phyloP scores from a whole-genome alignment of 2,888 invertebrate genomes.

The Quadroppia sp. region DNA sequence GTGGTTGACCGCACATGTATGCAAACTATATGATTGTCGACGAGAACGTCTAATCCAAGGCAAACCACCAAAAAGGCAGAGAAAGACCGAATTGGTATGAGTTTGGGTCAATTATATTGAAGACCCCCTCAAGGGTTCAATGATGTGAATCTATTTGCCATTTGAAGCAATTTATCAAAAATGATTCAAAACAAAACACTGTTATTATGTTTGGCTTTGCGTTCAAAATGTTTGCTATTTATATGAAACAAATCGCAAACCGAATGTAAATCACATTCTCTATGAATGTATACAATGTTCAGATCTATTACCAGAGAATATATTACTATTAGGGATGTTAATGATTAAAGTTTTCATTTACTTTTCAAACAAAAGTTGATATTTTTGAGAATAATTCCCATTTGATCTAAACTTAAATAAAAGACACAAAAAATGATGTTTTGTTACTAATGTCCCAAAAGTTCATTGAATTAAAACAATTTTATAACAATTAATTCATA shows the following conservation, averaged over 20 bases:
- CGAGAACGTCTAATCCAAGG: background rate
- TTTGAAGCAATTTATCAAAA: conserved; percentile 37
- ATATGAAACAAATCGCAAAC: conserved; percentile 26
- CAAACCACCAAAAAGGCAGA: conserved; percentile 29
- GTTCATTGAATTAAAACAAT: no score
- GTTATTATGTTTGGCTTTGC: conserved; percentile 34
- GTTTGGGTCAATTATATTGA: conserved; percentile 34
- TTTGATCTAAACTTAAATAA: no score
- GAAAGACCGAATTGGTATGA: background rate
- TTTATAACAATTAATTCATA: no score
- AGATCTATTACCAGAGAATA: conserved; percentile 7
- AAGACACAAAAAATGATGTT: no score
- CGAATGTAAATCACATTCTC: conserved; percentile 37
- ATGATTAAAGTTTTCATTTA: background rate
- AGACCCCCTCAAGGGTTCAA: conserved; percentile 33
- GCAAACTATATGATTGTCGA: conserved; percentile 22
- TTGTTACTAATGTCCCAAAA: no score
- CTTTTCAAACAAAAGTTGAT: no score
- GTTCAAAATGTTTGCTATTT: conserved; percentile 9
- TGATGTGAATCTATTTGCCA: conserved; percentile 20
- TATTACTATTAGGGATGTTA: background rate
- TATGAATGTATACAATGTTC: conserved; percentile 25
- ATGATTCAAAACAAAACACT: conserved; percentile 26
- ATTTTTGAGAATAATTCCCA: no score
- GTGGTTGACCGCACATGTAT: conserved; percentile 33